phyloP scores from a whole-genome alignment of 2,888 invertebrate genomes.

The Villa cingulata region DNA sequence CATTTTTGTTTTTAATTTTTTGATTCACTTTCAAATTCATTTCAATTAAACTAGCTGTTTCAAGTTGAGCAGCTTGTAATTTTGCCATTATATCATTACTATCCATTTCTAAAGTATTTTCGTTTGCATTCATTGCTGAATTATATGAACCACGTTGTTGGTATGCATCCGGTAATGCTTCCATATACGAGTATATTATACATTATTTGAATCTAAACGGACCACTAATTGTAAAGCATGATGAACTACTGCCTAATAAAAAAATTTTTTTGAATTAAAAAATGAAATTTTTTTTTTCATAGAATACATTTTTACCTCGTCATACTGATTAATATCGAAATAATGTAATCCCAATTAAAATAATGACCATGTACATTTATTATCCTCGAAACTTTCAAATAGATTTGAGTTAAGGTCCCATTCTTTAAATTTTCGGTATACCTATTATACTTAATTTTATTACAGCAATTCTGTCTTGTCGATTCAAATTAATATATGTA shows the following conservation, averaged over 20 bases:
- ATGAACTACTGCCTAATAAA: slow-evolving; percentile 50
- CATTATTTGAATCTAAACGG: slow-evolving; percentile 51
- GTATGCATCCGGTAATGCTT: slow-evolving; percentile 83
- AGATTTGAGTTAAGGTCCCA: slow-evolving; percentile 29
- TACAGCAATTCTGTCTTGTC: slow-evolving; percentile 50
- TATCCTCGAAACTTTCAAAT: slow-evolving; percentile 31
- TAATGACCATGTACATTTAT: slow-evolving; percentile 60
- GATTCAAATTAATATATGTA: slow-evolving; percentile 60
- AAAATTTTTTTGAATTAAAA: slow-evolving; percentile 4
- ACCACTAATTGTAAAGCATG: slow-evolving; percentile 60
- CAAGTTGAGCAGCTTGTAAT: slow-evolving; percentile 62
- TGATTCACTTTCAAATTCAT: too few species aligned
- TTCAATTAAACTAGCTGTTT: slow-evolving; percentile 32
- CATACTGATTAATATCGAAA: slow-evolving; percentile 55
- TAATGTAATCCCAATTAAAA: slow-evolving; percentile 72
- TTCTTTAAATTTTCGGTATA: slow-evolving; percentile 53
- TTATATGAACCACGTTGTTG: slow-evolving; percentile 75
- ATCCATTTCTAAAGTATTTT: slow-evolving; percentile 55
- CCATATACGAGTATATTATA: slow-evolving; percentile 73
- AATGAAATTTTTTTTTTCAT: not conserved
- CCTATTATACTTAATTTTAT: slow-evolving; percentile 65
- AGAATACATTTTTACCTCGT: slow-evolving; percentile 38
- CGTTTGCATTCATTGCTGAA: slow-evolving; percentile 78
- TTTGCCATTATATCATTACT: slow-evolving; percentile 53
- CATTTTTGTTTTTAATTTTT: too few species aligned